Percentiles rank a stretch among this genome's conserved stretches.
phyloP scores from a whole-genome alignment of 2,797 vertebrate genomes.

The Dendrocincla fuliginosa region DNA sequence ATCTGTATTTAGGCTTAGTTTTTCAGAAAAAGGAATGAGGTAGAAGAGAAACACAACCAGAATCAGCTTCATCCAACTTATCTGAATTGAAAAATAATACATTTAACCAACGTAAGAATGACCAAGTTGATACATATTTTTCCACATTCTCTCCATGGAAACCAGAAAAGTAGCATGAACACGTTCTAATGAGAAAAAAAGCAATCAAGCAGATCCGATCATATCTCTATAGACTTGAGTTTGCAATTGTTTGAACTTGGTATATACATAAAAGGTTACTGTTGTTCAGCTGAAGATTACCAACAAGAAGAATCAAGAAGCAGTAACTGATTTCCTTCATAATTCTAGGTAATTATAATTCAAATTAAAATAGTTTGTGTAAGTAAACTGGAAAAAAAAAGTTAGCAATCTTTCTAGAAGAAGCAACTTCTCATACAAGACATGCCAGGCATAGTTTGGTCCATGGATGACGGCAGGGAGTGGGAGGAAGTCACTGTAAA shows the following conservation, averaged over 20 bases:
- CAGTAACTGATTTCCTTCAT: background rate
- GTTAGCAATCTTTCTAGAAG: background rate
- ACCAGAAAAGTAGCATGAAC: background rate
- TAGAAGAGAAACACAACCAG: background rate
- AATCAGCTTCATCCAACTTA: background rate
- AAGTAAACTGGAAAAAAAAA: background rate
- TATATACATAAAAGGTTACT: background rate
- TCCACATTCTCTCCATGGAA: background rate
- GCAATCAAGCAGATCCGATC: background rate
- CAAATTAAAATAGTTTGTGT: background rate
- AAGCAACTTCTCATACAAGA: background rate
- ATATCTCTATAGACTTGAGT: background rate
- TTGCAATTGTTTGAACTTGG: background rate
- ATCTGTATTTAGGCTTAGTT: background rate
- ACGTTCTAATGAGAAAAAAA: background rate
- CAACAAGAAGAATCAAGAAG: background rate
- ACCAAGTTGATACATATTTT: background rate
- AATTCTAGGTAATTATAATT: background rate
- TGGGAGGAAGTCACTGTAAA: background rate
- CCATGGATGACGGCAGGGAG: accelerated
- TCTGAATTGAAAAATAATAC: background rate
- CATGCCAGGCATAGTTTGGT: background rate
- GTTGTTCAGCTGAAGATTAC: background rate
- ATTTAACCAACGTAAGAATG: background rate
- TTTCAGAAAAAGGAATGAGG: background rate